phyloP scores from a whole-genome alignment of 2,797 vertebrate genomes.

The Agapornis canus region DNA sequence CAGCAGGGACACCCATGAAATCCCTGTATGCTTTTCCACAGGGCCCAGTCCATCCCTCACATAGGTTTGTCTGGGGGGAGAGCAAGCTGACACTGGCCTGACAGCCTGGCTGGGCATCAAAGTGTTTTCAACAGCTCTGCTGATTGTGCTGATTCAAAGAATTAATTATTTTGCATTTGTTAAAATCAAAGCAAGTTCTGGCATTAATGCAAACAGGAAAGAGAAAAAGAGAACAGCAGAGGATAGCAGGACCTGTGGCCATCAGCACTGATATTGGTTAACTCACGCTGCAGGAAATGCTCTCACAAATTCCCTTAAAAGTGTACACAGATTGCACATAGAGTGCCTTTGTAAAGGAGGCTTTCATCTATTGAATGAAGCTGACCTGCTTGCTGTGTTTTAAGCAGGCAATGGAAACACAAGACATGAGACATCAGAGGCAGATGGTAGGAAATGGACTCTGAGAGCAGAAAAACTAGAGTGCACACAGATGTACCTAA shows the following conservation, averaged over 20 bases:
- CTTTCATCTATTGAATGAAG: not conserved
- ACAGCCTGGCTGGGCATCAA: slow-evolving; percentile 23
- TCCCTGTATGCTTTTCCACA: not conserved
- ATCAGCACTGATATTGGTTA: not conserved
- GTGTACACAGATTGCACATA: not conserved
- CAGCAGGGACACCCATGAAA: not conserved
- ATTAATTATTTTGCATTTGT: slow-evolving; percentile 26
- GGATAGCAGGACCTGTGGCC: not conserved
- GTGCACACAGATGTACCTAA: not conserved
- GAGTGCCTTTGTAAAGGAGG: not conserved
- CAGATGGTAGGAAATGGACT: not conserved
- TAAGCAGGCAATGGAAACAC: not conserved
- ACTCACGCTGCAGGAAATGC: not conserved
- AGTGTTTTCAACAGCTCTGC: not conserved
- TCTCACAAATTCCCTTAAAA: not conserved
- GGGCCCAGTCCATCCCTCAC: not conserved
- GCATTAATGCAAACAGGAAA: not conserved
- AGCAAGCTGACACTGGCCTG: not conserved
- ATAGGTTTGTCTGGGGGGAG: not conserved
- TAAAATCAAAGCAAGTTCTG: slow-evolving; percentile 21
- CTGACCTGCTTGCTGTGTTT: not conserved
- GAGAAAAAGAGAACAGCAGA: not conserved
- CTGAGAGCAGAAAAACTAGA: not conserved
- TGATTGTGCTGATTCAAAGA: not conserved
- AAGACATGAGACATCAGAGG: not conserved